A percentile compares a stretch with the other conserved stretches of the same genome.
phyloP scores from a whole-genome alignment of 1,140 invertebrate species.

The Eriosoma lanigerum region DNA sequence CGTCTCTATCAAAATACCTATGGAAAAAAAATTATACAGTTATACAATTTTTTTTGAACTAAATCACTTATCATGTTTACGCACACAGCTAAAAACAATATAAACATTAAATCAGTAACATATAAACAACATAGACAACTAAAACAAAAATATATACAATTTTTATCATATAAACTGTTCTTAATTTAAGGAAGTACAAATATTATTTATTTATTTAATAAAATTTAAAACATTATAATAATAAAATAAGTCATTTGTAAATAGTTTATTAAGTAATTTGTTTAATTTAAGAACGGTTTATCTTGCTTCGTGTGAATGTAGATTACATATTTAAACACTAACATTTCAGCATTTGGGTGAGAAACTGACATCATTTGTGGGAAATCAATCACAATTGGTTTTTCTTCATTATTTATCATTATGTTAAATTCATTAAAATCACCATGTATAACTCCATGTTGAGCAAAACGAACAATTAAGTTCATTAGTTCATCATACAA shows the following conservation, averaged over 20 bases:
- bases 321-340: constrained; percentile 57
- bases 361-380: constrained; percentile 98
- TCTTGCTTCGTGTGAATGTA: too few relatives aligned
- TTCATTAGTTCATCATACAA: constrained; percentile 96
- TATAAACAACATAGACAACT: too few relatives aligned
- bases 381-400: constrained; percentile 94
- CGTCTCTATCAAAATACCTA: constrained; percentile 93
- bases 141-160: too few relatives aligned
- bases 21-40: background rate
- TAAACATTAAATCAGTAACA: background rate
- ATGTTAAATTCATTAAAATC: constrained; percentile 99
- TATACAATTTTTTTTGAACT: background rate
- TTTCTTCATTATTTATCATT: constrained; percentile 79
- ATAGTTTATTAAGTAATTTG: too few relatives aligned
- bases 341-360: constrained; percentile 89
- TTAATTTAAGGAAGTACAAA: too few relatives aligned
- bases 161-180: too few relatives aligned
- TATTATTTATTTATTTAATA: too few relatives aligned
- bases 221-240: too few relatives aligned
- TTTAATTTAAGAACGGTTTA: too few relatives aligned
- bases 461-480: constrained; percentile 85
- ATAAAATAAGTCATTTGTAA: too few relatives aligned
- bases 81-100: too few relatives aligned
- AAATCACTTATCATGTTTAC: too few relatives aligned
- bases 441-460: constrained; percentile 95